Evolutionary conservation across 2,888 invertebrate species (phyloP).

Genomic region (Drosophila sordidula): DNA sequence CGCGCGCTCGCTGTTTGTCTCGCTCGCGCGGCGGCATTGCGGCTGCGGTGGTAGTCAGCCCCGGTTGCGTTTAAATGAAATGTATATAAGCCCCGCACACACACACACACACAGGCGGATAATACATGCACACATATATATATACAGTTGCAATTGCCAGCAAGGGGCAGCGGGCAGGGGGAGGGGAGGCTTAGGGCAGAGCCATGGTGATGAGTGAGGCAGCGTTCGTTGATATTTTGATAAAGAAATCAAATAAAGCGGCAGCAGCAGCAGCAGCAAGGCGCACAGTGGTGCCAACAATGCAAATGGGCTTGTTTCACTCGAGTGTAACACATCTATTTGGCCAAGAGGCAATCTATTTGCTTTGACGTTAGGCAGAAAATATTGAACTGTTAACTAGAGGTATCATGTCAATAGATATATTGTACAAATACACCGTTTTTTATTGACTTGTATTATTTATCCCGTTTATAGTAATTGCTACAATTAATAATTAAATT

Average conservation of each 20-base stretch:
- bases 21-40: constrained; percentile 55
- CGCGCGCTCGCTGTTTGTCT: constrained; percentile 10
- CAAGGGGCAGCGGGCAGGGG: neutral
- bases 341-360: constrained; percentile 22
- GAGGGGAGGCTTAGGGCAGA: neutral
- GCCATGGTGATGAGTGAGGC: constrained; percentile 41
- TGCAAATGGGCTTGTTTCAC: constrained; percentile 7
- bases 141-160: constrained; percentile 61
- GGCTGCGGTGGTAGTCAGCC: constrained; percentile 69
- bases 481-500: too few species aligned
- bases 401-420: too few species aligned
- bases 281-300: constrained; percentile 49
- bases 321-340: constrained; percentile 19
- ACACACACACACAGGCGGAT: constrained; percentile 2
- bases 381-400: neutral
- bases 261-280: constrained; percentile 32
- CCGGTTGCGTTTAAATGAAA: constrained; percentile 78
- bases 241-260: constrained; percentile 80
- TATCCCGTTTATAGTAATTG: too few species aligned
- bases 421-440: too few species aligned
- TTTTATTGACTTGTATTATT: too few species aligned
- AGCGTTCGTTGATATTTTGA: constrained; percentile 74
- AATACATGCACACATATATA: constrained; percentile 42
- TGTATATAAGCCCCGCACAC: constrained; percentile 69
- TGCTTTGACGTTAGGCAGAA: constrained; percentile 10